Percentiles rank a stretch among this genome's conserved stretches.
Conservation (phyloP, 2,888 invertebrate species). For the Phorcus lineatus region DNA sequence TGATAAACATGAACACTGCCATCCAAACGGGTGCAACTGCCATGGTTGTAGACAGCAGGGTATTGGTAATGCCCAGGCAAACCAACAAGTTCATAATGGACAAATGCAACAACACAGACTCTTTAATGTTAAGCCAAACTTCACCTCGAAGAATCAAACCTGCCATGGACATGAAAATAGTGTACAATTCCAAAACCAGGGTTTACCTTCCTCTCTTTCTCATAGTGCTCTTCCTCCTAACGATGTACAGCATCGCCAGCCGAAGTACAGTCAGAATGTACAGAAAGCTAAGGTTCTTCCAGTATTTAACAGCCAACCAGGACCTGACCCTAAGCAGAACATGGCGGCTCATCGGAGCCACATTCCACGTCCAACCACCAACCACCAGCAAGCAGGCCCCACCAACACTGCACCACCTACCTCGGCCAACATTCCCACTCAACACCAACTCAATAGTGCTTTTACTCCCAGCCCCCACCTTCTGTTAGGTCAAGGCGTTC, state of each 20-base stretch:
- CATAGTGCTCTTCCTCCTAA: background rate
- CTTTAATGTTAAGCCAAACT: conserved; percentile 1
- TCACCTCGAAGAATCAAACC: background rate
- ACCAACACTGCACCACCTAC: conserved; percentile 13
- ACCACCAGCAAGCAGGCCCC: background rate
- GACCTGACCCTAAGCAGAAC: conserved; percentile 12
- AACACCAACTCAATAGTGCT: conserved; percentile 16
- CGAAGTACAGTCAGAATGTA: background rate
- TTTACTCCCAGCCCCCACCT: conserved; percentile 16
- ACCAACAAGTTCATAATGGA: background rate
- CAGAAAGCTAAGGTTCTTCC: background rate
- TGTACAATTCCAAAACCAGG: background rate
- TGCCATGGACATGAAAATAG: background rate
- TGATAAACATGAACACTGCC: background rate
- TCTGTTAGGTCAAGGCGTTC: background rate
- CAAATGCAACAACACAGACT: no score
- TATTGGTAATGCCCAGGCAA: background rate
- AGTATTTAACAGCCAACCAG: background rate
- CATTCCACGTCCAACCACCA: background rate
- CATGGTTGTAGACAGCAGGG: background rate
- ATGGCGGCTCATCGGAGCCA: background rate
- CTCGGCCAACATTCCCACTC: conserved; percentile 21
- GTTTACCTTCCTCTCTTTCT: background rate
- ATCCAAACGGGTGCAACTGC: background rate
- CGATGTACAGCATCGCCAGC: background rate